These are phyloP conservation scores for Dreissena polymorpha DNA, from an alignment of 1,140 invertebrate genomes.

Conservation along the genomic window DNA sequence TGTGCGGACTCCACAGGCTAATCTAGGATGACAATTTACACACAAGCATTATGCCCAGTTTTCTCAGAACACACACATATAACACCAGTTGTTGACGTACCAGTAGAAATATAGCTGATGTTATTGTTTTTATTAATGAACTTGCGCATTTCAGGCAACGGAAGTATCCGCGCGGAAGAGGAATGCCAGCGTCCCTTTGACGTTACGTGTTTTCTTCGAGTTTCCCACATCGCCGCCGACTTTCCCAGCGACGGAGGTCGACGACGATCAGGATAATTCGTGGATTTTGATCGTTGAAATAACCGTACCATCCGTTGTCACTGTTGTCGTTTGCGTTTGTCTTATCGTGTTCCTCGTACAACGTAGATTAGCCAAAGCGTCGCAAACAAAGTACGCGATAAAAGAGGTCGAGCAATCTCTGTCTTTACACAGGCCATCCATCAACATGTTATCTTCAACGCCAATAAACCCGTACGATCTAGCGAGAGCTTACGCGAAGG, in stretches of 20 bases:
- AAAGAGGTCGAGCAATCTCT: slow-evolving; percentile 5
- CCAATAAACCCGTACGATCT: slow-evolving; percentile 21
- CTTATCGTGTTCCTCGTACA: background rate
- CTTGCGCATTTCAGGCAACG: slow-evolving; percentile 4
- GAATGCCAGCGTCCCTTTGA: background rate
- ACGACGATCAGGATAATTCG: background rate
- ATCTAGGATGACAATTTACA: too few relatives aligned
- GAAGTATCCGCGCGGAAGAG: background rate
- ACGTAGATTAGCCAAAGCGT: background rate
- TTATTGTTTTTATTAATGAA: background rate
- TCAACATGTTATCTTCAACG: slow-evolving; percentile 13
- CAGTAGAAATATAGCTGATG: background rate
- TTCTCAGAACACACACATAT: too few relatives aligned
- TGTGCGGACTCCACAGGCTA: too few relatives aligned
- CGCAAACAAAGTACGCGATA: slow-evolving; percentile 7
- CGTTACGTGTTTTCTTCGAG: slow-evolving; percentile 1
- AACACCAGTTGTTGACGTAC: background rate
- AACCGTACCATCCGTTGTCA: background rate
- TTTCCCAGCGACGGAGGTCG: background rate
- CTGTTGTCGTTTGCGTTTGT: background rate
- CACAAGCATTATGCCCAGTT: too few relatives aligned
- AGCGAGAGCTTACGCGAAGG: background rate
- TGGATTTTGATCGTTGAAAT: slow-evolving; percentile 9
- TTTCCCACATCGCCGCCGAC: background rate
- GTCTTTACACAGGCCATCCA: background rate